Percentiles rank a stretch among this genome's conserved stretches.
These are phyloP conservation scores for Diorhabda carinulata DNA, from an alignment of 1,140 invertebrate genomes.

Conservation along the genomic window DNA sequence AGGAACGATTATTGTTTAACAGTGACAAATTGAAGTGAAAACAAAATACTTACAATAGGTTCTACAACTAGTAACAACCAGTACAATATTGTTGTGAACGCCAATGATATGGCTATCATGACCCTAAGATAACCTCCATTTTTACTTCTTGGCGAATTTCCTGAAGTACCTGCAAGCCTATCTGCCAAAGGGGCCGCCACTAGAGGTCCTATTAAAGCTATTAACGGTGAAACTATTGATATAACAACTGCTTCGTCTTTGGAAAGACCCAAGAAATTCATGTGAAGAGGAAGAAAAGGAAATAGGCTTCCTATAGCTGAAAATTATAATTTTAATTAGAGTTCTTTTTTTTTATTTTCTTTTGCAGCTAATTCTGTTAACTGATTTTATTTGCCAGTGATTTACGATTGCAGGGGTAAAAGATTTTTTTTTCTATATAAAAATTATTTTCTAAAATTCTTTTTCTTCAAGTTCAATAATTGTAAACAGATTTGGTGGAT, in stretches of 20 bases:
- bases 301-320: constrained; percentile 71
- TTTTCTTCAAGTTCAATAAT: too few relatives aligned
- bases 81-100: constrained; percentile 65
- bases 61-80: constrained; percentile 63
- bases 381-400: too few relatives aligned
- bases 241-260: constrained; percentile 66
- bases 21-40: too few relatives aligned
- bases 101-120: constrained; percentile 64
- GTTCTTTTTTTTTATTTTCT: too few relatives aligned
- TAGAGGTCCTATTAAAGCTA: constrained; percentile 66
- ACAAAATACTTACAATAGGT: constrained; percentile 51
- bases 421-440: too few relatives aligned
- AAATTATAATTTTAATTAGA: constrained; percentile 25
- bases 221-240: constrained; percentile 67
- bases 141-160: constrained; percentile 44
- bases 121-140: constrained; percentile 56
- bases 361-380: too few relatives aligned
- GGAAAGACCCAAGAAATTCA: constrained; percentile 64
- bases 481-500: too few relatives aligned
- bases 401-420: too few relatives aligned
- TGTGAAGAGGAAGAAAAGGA: constrained; percentile 71
- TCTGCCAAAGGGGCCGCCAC: constrained; percentile 67
- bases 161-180: constrained; percentile 52
- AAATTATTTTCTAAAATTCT: too few relatives aligned
- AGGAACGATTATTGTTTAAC: too few relatives aligned